phyloP scores from a whole-genome alignment of 2,113 vertebrate species.

The Gopherus flavomarginatus region DNA sequence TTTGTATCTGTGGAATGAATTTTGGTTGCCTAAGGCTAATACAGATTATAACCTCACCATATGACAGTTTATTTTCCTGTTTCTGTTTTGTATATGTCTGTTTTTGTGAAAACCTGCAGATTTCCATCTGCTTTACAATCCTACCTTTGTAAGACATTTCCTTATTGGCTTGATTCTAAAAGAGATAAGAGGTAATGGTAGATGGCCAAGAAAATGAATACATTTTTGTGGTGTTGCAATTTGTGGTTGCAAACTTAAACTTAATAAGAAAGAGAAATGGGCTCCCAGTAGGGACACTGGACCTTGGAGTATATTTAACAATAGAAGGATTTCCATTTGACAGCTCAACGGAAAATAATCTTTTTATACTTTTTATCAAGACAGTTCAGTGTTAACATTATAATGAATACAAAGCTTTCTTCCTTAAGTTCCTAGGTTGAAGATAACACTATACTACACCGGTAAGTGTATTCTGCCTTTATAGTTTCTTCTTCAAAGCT shows the following conservation, averaged over 20 bases:
- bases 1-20: background rate
- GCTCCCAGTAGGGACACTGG: too few species aligned
- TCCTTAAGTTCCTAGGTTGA: background rate
- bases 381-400: too few species aligned
- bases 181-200: background rate
- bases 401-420: background rate
- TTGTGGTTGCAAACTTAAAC: background rate
- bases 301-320: too few species aligned
- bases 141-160: background rate
- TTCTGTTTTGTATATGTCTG: background rate
- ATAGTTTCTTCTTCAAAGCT: background rate
- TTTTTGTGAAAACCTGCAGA: background rate
- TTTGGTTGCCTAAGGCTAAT: background rate
- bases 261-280: too few species aligned
- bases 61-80: background rate
- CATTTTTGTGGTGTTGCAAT: background rate
- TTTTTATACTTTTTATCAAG: too few species aligned
- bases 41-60: fast-evolving
- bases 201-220: fast-evolving
- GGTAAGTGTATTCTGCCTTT: background rate
- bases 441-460: background rate
- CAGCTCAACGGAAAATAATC: too few species aligned
- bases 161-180: background rate
- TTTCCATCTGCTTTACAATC: background rate
- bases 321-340: too few species aligned